Conservation (phyloP, 2,888 invertebrate genomes). For the Pseudeuparius sepicola region DNA sequence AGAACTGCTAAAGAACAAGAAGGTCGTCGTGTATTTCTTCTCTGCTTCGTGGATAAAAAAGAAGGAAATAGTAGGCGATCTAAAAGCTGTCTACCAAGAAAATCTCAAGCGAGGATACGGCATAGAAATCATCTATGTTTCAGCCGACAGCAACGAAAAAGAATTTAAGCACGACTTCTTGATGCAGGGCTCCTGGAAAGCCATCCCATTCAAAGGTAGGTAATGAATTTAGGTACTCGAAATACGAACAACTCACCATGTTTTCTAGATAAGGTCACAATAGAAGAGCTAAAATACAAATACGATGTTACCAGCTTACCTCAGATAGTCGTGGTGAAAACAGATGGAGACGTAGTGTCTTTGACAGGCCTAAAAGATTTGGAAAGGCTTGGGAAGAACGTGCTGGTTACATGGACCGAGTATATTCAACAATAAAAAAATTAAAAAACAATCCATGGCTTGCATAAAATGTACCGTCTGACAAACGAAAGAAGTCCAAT, state of each 20-base stretch:
- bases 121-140: constrained; percentile 26
- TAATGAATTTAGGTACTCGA: background rate
- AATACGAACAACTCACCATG: background rate
- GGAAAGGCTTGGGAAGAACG: constrained; percentile 22
- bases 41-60: constrained; percentile 22
- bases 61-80: constrained; percentile 18
- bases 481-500: too few species aligned
- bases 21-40: constrained; percentile 24
- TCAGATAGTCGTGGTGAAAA: constrained; percentile 23
- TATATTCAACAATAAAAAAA: constrained; percentile 21
- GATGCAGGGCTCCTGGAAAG: constrained; percentile 25
- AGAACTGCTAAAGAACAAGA: constrained; percentile 19
- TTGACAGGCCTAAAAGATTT: constrained; percentile 24
- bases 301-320: constrained; percentile 25
- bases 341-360: constrained; percentile 24
- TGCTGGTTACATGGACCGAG: constrained; percentile 26
- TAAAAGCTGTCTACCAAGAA: constrained; percentile 23
- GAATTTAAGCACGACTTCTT: constrained; percentile 20
- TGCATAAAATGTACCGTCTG: too few species aligned
- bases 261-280: constrained; percentile 5
- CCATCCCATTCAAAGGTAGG: constrained; percentile 22
- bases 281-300: constrained; percentile 23
- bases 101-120: constrained; percentile 20
- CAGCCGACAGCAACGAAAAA: constrained; percentile 23
- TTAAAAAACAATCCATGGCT: too few species aligned